These are phyloP conservation scores for Heterodera filipjevi DNA, from an alignment of 2,888 invertebrate genomes.

Conservation along the genomic window DNA sequence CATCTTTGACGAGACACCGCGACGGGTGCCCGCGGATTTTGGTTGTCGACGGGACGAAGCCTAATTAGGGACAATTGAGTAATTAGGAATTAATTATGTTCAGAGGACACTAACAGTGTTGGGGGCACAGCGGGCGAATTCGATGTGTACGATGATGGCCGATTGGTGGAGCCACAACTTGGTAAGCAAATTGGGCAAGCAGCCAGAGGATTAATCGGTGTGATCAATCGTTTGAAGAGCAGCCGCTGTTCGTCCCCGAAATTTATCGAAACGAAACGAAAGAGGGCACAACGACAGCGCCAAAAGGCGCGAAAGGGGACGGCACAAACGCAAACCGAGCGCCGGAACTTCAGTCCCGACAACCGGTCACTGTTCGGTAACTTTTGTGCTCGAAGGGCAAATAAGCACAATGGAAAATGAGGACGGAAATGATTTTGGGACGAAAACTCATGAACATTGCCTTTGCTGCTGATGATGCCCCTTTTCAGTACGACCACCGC, in stretches of 20 bases:
- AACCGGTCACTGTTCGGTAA: conserved; percentile 35
- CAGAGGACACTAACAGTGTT: conserved; percentile 33
- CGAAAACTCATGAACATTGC: too few relatives aligned
- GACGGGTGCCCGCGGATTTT: conserved; percentile 29
- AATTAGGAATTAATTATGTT: conserved; percentile 2
- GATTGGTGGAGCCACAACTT: conserved; percentile 24
- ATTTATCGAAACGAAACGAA: conserved; percentile 57
- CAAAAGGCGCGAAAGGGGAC: not conserved
- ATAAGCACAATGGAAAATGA: conserved; percentile 17
- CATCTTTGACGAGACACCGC: conserved; percentile 44
- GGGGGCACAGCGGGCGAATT: conserved; percentile 39
- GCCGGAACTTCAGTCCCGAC: conserved; percentile 19
- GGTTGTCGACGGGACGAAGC: conserved; percentile 1
- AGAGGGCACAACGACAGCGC: not conserved
- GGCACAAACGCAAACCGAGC: conserved; percentile 22
- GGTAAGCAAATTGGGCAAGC: conserved; percentile 10
- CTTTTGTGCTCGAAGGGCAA: not conserved
- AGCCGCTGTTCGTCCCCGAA: conserved; percentile 57
- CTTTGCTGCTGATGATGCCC: conserved; percentile 23
- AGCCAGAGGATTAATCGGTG: too few relatives aligned
- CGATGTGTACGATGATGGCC: conserved; percentile 60
- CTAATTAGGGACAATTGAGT: conserved; percentile 7
- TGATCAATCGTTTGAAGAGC: conserved; percentile 43
- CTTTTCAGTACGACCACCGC: conserved; percentile 17
- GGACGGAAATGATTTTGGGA: conserved; percentile 11